phyloP scores from a whole-genome alignment of 2,888 invertebrate genomes.

The Nephrotoma flavescens region DNA sequence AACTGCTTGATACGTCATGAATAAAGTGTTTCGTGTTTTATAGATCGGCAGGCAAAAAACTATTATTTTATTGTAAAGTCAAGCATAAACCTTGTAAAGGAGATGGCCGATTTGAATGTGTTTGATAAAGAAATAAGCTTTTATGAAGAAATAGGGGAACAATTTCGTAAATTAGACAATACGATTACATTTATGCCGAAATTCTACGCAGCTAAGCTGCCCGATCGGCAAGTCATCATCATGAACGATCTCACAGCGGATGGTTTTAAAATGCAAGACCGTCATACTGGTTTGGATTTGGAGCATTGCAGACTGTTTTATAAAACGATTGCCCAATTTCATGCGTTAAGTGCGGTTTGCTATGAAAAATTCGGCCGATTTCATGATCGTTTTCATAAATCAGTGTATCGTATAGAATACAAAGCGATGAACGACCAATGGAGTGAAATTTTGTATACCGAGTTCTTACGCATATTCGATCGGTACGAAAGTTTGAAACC shows the following conservation, averaged over 20 bases:
- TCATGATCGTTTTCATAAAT: background rate
- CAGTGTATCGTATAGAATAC: background rate
- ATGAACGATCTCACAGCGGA: slow-evolving; percentile 25
- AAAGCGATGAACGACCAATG: background rate
- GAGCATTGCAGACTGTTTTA: slow-evolving; percentile 19
- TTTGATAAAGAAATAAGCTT: background rate
- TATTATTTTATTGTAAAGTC: background rate
- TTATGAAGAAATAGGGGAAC: background rate
- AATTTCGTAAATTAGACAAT: background rate
- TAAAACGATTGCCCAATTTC: background rate
- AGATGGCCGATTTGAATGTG: background rate
- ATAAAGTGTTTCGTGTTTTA: background rate
- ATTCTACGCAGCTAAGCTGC: background rate
- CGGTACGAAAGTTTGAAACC: background rate
- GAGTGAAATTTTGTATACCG: background rate
- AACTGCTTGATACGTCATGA: too few species aligned
- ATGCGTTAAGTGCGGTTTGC: background rate
- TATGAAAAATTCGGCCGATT: background rate
- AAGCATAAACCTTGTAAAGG: background rate
- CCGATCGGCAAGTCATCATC: slow-evolving; percentile 22
- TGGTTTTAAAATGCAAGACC: slow-evolving; percentile 24
- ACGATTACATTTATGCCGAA: background rate
- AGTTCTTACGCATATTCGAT: background rate
- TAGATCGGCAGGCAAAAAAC: background rate
- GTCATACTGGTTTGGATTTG: slow-evolving; percentile 22